Evolutionary conservation across 1,140 invertebrate species (phyloP), one percentile per base, ranked within the genome.

Genomic region (Drosophila triauraria): DNA sequence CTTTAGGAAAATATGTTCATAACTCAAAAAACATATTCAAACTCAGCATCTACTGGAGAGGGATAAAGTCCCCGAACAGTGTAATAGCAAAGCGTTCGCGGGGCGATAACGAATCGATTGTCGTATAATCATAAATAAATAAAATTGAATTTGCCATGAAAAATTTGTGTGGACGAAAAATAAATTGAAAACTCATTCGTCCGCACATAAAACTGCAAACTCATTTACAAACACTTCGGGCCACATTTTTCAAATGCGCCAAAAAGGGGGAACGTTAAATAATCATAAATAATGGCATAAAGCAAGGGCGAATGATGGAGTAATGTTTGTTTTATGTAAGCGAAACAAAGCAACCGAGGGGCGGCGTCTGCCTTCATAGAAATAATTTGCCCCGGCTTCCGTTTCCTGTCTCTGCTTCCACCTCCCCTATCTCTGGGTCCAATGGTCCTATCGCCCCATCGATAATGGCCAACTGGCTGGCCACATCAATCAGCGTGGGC

Each of bases 141-240:
- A 84, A 87, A 87, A 90, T 87, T 81, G 80, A 90, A 84, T 87
- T 84, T 65, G 53, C 77, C 62, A 84, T 80, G 80, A 88, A 88
- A 71, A 77, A 80, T 87, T 76, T 68, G 75, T 69, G 44, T 48
- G 59, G 35, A 63, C 63, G 62, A 85, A 84, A 84, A 63, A 91
- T 86, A 83, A 88, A 91, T 91, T 91, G 83, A 88, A 91, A 91
- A 91, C 80, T 80, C 87, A 91, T 91, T 91, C 88, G 87, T 57
- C 88, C 80, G 88, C 81, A 88, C 80, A 88, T 82, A 81, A 91
- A 91, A 88, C 80, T 86, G 71, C 75, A 88, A 88, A 87, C 88
- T 91, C 88, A 91, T 91, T 91, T 91, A 91, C 86, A 85, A 86
- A 80, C 77, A 88, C 82, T 81, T 77, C 80, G 69, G 56, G 72